Evolutionary conservation across 2,113 vertebrate species (phyloP), one percentile per base, ranked within the genome.

Genomic region (Naja naja): DNA sequence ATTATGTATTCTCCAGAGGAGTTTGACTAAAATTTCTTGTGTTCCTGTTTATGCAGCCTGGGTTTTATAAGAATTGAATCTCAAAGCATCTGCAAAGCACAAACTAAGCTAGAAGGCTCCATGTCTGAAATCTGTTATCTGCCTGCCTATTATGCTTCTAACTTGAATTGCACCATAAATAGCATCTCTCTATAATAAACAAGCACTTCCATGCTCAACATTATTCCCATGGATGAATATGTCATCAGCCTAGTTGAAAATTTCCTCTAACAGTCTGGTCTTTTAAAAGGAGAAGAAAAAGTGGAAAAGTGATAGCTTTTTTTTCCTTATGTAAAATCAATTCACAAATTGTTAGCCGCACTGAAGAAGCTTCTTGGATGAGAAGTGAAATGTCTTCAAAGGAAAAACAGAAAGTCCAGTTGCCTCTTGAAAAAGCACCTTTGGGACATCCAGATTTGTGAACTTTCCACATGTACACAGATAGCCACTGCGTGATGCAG

Each of bases 81-180:
- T 30, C 27, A 64, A 64, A 64, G 27, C 60, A 64, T 39, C 87
- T n/a, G n/a, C 20, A 10, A 23, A 39, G 12, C 14, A 49, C 47
- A 88, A 5, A 11, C 3, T 23, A 34, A 88, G 20, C 34, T 10
- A 89, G 34, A 58, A 25, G 39, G 23, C 27, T 56, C n/a, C 1
- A 6, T 25, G 34, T 43, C 12, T 22, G 87, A 11, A 11, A 30
- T 88, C 39, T 3, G 22, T 85, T 45, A 45, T 45, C 7, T 34
- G 87, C 3, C 30, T 34, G 52, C 30, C 20, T 87, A 9, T 25
- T 87, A 25, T 88, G 34, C 92, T 94, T 95, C 91, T 91, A 60
- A 43, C 30, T 92, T 60, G 91, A 87, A 25, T 39, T 90, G 3
- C 34, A 6, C 90, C 86, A 49, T 49, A 49, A 49, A 11, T 90